A percentile compares a stretch with the other conserved stretches of the same genome.
Evolutionary conservation across 2,888 invertebrate species (phyloP).

Genomic region (Dugesia japonica): DNA sequence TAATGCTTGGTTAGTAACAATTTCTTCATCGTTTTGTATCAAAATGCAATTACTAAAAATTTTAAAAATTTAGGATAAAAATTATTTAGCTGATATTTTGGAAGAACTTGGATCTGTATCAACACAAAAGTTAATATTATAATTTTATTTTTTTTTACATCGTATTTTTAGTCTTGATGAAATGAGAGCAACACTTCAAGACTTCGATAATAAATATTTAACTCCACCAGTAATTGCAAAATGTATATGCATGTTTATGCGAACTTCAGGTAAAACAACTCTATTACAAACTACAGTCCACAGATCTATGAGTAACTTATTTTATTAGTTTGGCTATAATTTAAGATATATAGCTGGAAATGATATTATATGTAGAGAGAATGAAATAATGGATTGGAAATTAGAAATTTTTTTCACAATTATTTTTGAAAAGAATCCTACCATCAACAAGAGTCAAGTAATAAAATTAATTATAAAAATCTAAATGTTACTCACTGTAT

Average conservation of each 20-base stretch:
- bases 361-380: neutral
- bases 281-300: too few relatives aligned
- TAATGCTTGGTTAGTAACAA: too few relatives aligned
- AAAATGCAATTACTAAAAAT: too few relatives aligned
- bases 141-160: neutral
- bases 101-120: conserved; percentile 78
- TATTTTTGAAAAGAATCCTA: neutral
- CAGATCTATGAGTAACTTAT: too few relatives aligned
- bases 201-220: conserved; percentile 62
- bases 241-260: conserved; percentile 68
- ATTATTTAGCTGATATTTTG: conserved; percentile 61
- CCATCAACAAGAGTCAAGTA: neutral
- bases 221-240: conserved; percentile 68
- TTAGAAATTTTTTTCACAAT: neutral
- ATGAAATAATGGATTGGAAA: neutral
- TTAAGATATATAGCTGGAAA: too few relatives aligned
- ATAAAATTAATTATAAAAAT: neutral
- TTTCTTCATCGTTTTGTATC: too few relatives aligned
- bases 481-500: neutral
- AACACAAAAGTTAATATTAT: conserved; percentile 52
- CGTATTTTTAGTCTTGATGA: conserved; percentile 57
- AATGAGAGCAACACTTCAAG: conserved; percentile 67
- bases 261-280: conserved; percentile 40
- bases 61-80: conserved; percentile 45
- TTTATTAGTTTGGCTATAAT: too few relatives aligned